Conservation (phyloP, 2,113 vertebrate genomes). For the Cyanocitta stelleri region DNA sequence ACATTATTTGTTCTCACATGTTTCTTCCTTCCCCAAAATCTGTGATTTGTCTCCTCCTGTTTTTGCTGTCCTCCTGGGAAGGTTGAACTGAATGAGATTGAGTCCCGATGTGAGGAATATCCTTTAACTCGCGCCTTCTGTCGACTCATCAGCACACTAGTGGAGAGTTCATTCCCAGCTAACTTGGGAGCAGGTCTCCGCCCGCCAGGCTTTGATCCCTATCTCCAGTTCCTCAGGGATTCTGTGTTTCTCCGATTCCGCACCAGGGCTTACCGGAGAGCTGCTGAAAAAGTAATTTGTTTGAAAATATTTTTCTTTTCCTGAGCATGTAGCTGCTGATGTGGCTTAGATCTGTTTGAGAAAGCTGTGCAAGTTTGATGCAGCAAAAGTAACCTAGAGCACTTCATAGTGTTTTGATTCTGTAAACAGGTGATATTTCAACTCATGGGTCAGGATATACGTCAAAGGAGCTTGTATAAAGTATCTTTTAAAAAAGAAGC, state of each 20-base stretch:
- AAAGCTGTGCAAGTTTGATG: neutral
- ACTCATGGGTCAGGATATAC: neutral
- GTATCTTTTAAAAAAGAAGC: neutral
- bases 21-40: neutral
- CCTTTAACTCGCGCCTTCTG: slow-evolving; percentile 92
- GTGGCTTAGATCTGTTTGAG: neutral
- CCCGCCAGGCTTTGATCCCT: slow-evolving; percentile 93
- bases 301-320: neutral
- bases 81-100: slow-evolving; percentile 97
- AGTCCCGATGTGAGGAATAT: slow-evolving; percentile 94
- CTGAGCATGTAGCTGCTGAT: neutral
- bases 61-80: slow-evolving; percentile 50
- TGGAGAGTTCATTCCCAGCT: slow-evolving; percentile 89
- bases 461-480: neutral
- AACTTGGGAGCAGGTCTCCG: slow-evolving; percentile 92
- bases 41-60: neutral
- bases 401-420: neutral
- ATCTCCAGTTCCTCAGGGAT: slow-evolving; percentile 91
- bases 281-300: slow-evolving; percentile 88
- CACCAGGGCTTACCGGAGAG: slow-evolving; percentile 90
- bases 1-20: neutral
- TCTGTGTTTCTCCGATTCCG: slow-evolving; percentile 92
- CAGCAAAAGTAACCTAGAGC: neutral
- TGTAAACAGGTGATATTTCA: neutral
- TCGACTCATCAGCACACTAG: slow-evolving; percentile 88